Conservation (phyloP, 2,888 invertebrate species). For the Acanthosepion pharaonis region DNA sequence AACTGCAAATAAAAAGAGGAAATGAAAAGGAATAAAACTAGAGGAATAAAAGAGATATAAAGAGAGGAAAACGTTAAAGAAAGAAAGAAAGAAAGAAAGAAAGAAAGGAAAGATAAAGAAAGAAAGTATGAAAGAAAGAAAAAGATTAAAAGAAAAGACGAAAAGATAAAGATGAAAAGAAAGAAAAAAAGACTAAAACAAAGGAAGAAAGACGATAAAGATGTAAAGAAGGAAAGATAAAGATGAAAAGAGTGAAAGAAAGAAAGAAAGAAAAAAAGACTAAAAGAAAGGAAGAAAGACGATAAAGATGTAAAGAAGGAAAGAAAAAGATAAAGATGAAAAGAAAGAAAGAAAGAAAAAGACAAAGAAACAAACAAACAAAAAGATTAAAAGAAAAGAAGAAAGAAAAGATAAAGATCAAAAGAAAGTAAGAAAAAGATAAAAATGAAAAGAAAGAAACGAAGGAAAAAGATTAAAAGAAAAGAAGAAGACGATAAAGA, state of each 20-base stretch:
- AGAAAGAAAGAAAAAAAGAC: neutral
- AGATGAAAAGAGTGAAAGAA: neutral
- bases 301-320: neutral
- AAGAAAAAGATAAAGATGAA: neutral
- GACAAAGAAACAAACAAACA: neutral
- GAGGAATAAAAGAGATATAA: neutral
- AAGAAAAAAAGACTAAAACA: neutral
- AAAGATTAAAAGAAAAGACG: rapidly evolving
- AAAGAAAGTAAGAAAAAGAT: neutral
- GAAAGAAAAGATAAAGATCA: neutral
- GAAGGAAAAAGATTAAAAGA: neutral
- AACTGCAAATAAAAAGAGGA: neutral
- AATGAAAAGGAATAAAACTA: neutral
- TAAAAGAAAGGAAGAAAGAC: neutral
- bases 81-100: neutral
- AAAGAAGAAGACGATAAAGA: neutral
- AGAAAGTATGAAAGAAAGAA: neutral
- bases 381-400: neutral
- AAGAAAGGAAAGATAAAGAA: neutral
- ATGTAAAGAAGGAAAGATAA: neutral
- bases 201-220: neutral
- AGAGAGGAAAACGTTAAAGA: neutral
- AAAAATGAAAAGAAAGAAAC: neutral
- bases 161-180: neutral
- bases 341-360: neutral